A percentile compares a stretch with the other conserved stretches of the same genome.
Conservation (phyloP, 2,797 vertebrate genomes). For the Anolis apletophallus region DNA sequence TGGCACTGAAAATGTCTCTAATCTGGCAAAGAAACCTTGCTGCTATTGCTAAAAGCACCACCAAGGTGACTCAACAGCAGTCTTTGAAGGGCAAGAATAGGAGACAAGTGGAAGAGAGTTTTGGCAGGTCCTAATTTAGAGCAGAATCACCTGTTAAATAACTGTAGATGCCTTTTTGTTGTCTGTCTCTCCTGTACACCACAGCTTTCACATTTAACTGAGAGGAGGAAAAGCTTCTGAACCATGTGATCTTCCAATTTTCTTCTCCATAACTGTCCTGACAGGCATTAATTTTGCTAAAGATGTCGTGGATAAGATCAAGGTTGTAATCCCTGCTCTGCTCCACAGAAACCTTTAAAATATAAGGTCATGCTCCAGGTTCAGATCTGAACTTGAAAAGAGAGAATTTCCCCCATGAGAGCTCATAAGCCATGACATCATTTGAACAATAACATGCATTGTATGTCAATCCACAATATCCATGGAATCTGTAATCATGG, state of each 20-base stretch:
- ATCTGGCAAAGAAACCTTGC: constrained; percentile 30
- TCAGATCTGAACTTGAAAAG: not conserved
- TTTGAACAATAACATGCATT: constrained; percentile 1
- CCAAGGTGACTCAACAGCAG: constrained; percentile 6
- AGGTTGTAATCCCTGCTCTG: not conserved
- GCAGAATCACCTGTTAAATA: not conserved
- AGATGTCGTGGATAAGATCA: not conserved
- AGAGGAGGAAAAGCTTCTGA: constrained; percentile 7
- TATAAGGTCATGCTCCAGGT: not conserved
- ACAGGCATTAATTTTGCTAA: not conserved
- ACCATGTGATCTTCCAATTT: not conserved
- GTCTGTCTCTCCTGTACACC: not conserved
- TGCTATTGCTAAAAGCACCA: constrained; percentile 13
- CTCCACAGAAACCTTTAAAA: not conserved
- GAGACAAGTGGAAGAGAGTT: not conserved
- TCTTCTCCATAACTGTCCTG: not conserved
- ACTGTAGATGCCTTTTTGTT: constrained; percentile 2
- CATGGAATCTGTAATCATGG: too few relatives aligned
- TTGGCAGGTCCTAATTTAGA: constrained; percentile 9
- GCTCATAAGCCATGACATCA: not conserved
- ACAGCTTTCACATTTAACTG: not conserved
- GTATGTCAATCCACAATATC: too few relatives aligned
- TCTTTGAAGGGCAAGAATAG: constrained; percentile 9
- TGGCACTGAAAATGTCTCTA: constrained; percentile 7
- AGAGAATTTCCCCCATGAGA: not conserved